phyloP scores from a whole-genome alignment of 1,140 invertebrate species.

The Phymastichus coffea region DNA sequence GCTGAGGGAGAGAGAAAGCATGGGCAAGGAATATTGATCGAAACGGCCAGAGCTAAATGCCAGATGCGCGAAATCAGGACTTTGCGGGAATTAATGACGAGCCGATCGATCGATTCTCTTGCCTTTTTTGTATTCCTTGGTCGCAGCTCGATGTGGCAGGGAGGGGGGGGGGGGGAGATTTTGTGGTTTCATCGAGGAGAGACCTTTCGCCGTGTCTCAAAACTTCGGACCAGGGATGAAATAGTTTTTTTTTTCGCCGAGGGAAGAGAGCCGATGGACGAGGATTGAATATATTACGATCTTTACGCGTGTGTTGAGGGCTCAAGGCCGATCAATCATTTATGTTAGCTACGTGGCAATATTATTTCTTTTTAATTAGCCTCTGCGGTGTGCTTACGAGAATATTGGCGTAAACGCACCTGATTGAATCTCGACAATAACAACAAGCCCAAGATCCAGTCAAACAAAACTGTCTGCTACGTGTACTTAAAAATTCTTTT shows the following conservation, averaged over 20 bases:
- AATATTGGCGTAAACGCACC: no score
- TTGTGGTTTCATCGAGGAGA: slow-evolving; percentile 24
- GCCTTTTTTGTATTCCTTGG: slow-evolving; percentile 24
- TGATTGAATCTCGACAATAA: no score
- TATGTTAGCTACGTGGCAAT: neutral
- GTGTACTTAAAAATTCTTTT: no score
- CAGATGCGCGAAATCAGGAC: slow-evolving; percentile 55
- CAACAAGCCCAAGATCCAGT: no score
- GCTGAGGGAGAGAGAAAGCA: slow-evolving; percentile 43
- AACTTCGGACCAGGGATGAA: slow-evolving; percentile 24
- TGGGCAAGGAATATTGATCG: slow-evolving; percentile 60
- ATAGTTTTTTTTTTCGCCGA: slow-evolving; percentile 18
- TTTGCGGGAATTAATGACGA: slow-evolving; percentile 43
- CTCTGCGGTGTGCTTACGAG: neutral
- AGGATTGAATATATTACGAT: slow-evolving; percentile 21
- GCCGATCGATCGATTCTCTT: slow-evolving; percentile 12
- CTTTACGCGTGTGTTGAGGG: neutral
- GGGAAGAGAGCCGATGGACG: slow-evolving; percentile 4
- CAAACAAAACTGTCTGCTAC: no score
- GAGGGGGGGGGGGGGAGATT: neutral
- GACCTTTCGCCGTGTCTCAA: slow-evolving; percentile 21
- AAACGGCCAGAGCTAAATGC: slow-evolving; percentile 42
- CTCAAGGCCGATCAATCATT: neutral
- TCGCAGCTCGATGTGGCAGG: neutral
- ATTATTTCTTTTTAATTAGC: slow-evolving; percentile 4